Base-by-base conservation (phyloP, 2,888 invertebrate species). In the Leptothorax acervorum region DNA sequence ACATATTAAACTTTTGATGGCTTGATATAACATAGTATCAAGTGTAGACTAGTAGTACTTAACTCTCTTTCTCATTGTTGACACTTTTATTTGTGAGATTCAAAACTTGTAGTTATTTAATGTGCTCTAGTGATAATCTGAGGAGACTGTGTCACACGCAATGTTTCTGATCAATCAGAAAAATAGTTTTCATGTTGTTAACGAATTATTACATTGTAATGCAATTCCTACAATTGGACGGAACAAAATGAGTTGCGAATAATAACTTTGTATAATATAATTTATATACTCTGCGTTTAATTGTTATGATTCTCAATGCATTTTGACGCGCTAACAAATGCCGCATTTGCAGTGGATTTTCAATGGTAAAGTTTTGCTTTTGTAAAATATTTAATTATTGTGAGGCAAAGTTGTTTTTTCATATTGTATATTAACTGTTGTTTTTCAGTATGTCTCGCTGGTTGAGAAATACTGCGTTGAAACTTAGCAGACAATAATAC, bases 1-100 rank as follows among this genome's bases (percentile, higher is more conserved):
- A 82, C 60, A 35, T 73, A 53, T 23, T 85, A 74, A 90, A 89
- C 88, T 90, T 92, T 82, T 79, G 85, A 87, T 82, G 85, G 86
- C 83, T 91, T 89, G 82, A 87, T 83, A 86, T 87, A 88, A 88
- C 63, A 66, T 23, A 66, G 65, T 86, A 75, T 71, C 53, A 68
- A 90, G 57, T 65, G 28, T 85, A 82, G 48, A 48, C 2, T 82
- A 57, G 48, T 82, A 57, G 48, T 6, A 23, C 3, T 23, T 55
- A 79, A 70, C 15, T 83, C 73, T 71, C 51, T 82, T 76, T 65
- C 63, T 81, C 42, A 42, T 87, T 81, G 78, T 79, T 74, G 60
- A 65, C 39, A 78, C 12, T 83, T 82, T 48, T 53, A 57, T 82
- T 82, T 84, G 62, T 76, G 63, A 45, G 63, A 81, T 70, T 82